A percentile compares a stretch with the other conserved stretches of the same genome.
Evolutionary conservation across 1,140 invertebrate species (phyloP).

Genomic region (Artemia franciscana): DNA sequence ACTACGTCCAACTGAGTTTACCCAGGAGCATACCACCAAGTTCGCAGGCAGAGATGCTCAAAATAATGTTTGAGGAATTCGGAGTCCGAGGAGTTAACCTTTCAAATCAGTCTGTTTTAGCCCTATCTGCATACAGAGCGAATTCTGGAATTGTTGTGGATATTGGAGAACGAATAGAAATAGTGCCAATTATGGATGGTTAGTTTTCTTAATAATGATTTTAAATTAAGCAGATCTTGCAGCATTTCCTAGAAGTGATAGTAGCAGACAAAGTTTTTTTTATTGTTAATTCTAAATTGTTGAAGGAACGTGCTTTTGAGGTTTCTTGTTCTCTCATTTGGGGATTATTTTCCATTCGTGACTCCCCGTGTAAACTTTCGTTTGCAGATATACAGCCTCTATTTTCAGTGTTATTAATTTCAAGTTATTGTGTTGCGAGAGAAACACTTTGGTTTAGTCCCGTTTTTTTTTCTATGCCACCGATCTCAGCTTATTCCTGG

Average conservation of each 20-base stretch:
- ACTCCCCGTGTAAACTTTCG: too few species aligned
- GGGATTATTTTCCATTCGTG: too few species aligned
- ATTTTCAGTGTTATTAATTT: too few species aligned
- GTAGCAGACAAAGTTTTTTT: slow-evolving; percentile 1
- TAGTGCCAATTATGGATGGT: slow-evolving; percentile 35
- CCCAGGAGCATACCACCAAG: slow-evolving; percentile 24
- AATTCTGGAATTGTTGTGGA: slow-evolving; percentile 37
- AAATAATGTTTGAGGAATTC: slow-evolving; percentile 20
- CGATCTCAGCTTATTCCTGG: too few species aligned
- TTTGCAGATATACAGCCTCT: too few species aligned
- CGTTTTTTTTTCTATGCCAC: too few species aligned
- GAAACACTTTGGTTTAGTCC: too few species aligned
- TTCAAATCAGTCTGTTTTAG: slow-evolving; percentile 31
- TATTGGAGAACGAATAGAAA: slow-evolving; percentile 33
- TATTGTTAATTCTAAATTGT: too few species aligned
- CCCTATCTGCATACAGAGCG: slow-evolving; percentile 34
- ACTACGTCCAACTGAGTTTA: slow-evolving; percentile 22
- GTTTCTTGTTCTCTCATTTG: too few species aligned
- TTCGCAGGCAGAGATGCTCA: slow-evolving; percentile 21
- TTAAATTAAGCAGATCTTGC: too few species aligned
- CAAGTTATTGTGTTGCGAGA: too few species aligned
- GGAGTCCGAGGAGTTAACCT: slow-evolving; percentile 23
- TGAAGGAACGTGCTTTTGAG: slow-evolving; percentile 18
- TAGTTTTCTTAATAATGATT: slow-evolving; percentile 11
- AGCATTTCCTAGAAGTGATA: background rate